These are phyloP conservation scores for Pseudorectes ferrugineus DNA, from an alignment of 2,113 vertebrate genomes.

Conservation along the genomic window DNA sequence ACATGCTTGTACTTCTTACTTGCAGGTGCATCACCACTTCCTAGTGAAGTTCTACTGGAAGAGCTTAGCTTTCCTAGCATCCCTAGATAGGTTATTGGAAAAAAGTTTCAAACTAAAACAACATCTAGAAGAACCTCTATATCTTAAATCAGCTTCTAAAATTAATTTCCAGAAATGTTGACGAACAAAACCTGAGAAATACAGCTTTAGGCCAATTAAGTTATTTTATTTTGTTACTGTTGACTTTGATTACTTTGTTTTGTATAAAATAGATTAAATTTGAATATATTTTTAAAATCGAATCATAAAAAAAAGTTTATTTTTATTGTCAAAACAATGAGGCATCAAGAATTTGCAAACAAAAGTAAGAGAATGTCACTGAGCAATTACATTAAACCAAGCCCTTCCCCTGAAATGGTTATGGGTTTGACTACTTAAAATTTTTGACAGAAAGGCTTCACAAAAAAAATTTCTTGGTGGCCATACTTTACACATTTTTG, in stretches of 20 bases:
- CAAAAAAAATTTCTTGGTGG: not conserved
- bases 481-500: not conserved
- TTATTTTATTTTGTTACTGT: not conserved
- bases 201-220: not conserved
- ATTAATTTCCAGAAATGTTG: not conserved
- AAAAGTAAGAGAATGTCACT: not conserved
- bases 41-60: not conserved
- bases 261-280: not conserved
- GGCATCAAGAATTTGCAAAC: not conserved
- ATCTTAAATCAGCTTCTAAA: not conserved
- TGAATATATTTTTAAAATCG: not conserved
- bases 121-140: not conserved
- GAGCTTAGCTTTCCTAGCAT: not conserved
- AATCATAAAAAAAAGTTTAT: accelerated
- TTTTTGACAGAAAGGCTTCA: not conserved
- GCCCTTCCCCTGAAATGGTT: not conserved
- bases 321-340: not conserved
- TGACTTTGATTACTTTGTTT: not conserved
- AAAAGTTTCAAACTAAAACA: not conserved
- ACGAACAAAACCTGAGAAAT: not conserved
- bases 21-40: not conserved
- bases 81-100: not conserved
- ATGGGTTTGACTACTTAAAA: not conserved
- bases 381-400: not conserved
- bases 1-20: not conserved